Conservation (phyloP, 1,140 invertebrate genomes). For the Rhizoglyphus robini region DNA sequence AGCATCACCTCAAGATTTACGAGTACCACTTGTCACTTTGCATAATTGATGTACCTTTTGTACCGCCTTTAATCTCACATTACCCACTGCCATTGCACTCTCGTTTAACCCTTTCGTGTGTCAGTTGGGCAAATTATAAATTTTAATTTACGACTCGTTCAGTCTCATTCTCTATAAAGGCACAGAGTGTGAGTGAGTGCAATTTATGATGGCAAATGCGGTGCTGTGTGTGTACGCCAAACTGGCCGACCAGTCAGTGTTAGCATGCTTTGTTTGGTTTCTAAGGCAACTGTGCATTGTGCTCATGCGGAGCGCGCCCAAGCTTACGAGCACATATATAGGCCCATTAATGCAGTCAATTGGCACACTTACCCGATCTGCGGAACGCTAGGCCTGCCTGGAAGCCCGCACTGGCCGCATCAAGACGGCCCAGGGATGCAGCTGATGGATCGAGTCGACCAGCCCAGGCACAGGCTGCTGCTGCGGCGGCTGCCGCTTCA, state of each 20-base stretch:
- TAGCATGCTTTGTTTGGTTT: neutral
- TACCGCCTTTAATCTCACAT: too few species aligned
- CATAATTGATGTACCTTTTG: too few species aligned
- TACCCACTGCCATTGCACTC: too few species aligned
- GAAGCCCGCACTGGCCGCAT: slow-evolving; percentile 7
- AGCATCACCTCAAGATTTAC: too few species aligned
- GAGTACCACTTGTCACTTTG: too few species aligned
- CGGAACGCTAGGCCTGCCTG: slow-evolving; percentile 18
- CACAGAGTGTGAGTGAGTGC: neutral
- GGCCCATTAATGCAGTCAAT: too few species aligned
- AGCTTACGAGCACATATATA: too few species aligned
- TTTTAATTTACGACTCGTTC: neutral
- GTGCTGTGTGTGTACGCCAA: too few species aligned
- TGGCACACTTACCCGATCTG: slow-evolving; percentile 13
- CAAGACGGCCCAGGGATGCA: neutral
- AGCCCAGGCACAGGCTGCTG: slow-evolving; percentile 4
- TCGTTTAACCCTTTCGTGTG: neutral
- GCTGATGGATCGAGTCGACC: slow-evolving; percentile 11
- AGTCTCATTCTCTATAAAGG: neutral
- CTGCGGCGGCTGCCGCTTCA: slow-evolving; percentile 1
- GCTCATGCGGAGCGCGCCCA: too few species aligned
- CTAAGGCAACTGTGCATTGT: too few species aligned
- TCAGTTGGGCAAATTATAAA: neutral
- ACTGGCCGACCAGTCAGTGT: too few species aligned
- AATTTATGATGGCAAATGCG: too few species aligned